Conservation (phyloP, 2,888 invertebrate genomes). For the Agriopis leucophaearia region DNA sequence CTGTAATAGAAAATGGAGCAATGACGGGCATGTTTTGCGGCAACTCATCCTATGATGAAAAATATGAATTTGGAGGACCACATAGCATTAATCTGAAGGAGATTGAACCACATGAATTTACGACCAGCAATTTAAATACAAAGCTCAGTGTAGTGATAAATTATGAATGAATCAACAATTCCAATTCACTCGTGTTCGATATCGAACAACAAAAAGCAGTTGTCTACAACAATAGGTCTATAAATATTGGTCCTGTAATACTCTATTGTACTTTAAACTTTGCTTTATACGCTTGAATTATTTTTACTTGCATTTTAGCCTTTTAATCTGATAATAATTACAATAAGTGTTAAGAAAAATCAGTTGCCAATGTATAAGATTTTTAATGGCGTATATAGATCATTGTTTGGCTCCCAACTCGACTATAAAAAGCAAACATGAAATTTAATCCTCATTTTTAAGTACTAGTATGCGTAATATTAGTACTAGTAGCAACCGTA, state of each 20-base stretch:
- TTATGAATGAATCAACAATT: constrained; percentile 80
- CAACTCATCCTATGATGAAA: constrained; percentile 78
- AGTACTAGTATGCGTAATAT: neutral
- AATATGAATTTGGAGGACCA: constrained; percentile 71
- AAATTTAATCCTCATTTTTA: no score
- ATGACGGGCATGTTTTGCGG: constrained; percentile 75
- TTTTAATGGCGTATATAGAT: no score
- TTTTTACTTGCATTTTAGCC: constrained; percentile 52
- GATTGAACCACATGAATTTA: constrained; percentile 69
- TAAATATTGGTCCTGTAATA: constrained; percentile 77
- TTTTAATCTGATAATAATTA: no score
- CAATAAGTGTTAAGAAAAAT: no score
- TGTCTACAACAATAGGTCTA: constrained; percentile 77
- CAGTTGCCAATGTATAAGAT: no score
- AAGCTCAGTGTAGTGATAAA: constrained; percentile 80
- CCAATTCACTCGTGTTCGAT: constrained; percentile 68
- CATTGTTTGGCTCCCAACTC: neutral
- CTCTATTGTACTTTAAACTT: constrained; percentile 60
- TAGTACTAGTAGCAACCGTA: constrained; percentile 51
- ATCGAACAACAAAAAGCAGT: constrained; percentile 72
- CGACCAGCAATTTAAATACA: constrained; percentile 76
- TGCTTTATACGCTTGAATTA: constrained; percentile 62
- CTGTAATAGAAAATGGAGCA: constrained; percentile 70
- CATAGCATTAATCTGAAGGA: constrained; percentile 65
- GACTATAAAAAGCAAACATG: no score